Percentiles rank a stretch among this genome's conserved stretches.
Conservation (phyloP, 2,113 vertebrate genomes). For the Myotis davidii region DNA sequence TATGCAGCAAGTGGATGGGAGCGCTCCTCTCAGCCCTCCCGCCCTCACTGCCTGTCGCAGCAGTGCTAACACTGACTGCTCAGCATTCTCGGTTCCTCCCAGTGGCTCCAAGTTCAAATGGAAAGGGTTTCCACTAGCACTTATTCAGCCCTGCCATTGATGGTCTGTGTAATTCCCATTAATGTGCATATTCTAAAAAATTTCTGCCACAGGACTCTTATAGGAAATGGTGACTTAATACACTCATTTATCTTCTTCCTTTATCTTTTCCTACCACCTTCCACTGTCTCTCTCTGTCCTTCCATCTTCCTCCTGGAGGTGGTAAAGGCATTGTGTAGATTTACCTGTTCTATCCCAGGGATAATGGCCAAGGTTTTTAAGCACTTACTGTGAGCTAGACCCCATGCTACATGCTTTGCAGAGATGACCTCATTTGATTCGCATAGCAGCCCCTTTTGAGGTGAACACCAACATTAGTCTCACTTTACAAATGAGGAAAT, state of each 20-base stretch:
- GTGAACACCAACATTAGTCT: not conserved
- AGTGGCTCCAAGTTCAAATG: not conserved
- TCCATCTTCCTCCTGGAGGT: not conserved
- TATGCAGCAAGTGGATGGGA: fast-evolving
- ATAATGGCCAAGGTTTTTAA: not conserved
- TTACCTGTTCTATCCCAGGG: not conserved
- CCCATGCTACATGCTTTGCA: fast-evolving
- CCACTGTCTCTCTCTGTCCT: not conserved
- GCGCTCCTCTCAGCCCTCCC: too few species aligned
- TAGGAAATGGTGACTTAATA: not conserved
- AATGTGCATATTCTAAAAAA: not conserved
- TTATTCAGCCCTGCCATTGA: not conserved
- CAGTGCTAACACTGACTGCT: not conserved
- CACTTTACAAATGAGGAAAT: not conserved
- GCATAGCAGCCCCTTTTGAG: not conserved
- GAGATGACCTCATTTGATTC: not conserved
- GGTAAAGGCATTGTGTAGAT: not conserved
- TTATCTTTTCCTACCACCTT: not conserved
- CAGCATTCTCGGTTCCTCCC: not conserved
- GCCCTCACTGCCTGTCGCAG: too few species aligned
- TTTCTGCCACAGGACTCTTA: not conserved
- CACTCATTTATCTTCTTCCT: not conserved
- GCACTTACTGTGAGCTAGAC: not conserved
- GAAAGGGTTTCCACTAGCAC: not conserved
- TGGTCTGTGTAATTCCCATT: not conserved